These are phyloP conservation scores for Nomada ruficornis DNA, from an alignment of 2,888 invertebrate genomes.

Conservation along the genomic window DNA sequence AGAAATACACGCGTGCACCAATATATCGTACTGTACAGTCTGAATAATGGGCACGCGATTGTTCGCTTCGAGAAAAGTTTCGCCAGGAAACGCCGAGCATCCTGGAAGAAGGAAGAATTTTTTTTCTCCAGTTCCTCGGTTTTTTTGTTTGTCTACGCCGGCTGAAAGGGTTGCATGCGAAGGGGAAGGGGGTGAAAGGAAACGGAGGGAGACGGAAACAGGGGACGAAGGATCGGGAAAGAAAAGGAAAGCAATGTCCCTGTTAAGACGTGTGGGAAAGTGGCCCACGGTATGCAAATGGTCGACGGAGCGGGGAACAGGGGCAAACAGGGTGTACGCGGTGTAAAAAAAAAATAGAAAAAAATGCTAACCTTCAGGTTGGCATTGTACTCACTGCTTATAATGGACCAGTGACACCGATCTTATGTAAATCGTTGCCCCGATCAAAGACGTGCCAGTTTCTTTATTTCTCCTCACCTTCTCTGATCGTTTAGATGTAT, in stretches of 20 bases:
- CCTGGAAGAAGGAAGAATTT: slow-evolving; percentile 61
- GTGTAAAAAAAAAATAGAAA: slow-evolving; percentile 35
- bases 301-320: slow-evolving; percentile 60
- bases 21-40: neutral
- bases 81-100: slow-evolving; percentile 62
- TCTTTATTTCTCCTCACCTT: slow-evolving; percentile 34
- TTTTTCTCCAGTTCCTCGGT: slow-evolving; percentile 58
- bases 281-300: slow-evolving; percentile 76
- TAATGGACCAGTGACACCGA: slow-evolving; percentile 76
- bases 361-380: slow-evolving; percentile 71
- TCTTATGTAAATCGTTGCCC: slow-evolving; percentile 75
- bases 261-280: slow-evolving; percentile 77
- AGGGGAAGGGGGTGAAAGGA: slow-evolving; percentile 17
- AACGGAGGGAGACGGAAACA: slow-evolving; percentile 43
- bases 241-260: slow-evolving; percentile 53
- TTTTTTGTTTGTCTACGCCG: slow-evolving; percentile 70
- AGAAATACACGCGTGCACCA: neutral
- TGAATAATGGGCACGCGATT: slow-evolving; percentile 11
- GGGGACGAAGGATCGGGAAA: slow-evolving; percentile 35
- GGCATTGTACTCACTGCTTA: slow-evolving; percentile 71
- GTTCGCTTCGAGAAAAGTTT: slow-evolving; percentile 48
- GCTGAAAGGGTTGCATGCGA: slow-evolving; percentile 68
- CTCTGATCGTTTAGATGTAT: slow-evolving; percentile 38
- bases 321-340: slow-evolving; percentile 27
- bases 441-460: slow-evolving; percentile 68